These are phyloP conservation scores for Scelioninae gen. 1 DNA, from an alignment of 2,888 invertebrate genomes.

Conservation along the genomic window DNA sequence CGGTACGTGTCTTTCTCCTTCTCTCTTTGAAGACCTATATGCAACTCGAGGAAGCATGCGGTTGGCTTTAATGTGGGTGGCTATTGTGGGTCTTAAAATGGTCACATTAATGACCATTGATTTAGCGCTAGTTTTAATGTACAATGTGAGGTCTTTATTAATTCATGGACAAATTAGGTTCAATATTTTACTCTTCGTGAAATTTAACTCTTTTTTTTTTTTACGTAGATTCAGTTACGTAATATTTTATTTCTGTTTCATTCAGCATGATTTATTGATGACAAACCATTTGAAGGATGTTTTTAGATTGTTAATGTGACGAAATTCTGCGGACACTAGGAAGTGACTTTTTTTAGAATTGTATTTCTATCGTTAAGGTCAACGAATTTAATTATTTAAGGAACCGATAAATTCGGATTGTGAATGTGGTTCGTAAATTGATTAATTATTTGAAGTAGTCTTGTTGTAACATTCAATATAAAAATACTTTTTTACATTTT, in stretches of 20 bases:
- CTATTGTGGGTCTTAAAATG: constrained; percentile 33
- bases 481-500: too few species aligned
- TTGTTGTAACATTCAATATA: too few species aligned
- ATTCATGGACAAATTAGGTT: constrained; percentile 16
- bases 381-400: too few species aligned
- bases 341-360: too few species aligned
- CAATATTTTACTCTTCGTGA: not conserved
- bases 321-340: too few species aligned
- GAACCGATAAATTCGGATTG: too few species aligned
- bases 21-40: constrained; percentile 35
- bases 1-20: constrained; percentile 40
- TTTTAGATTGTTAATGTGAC: too few species aligned
- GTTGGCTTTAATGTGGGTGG: constrained; percentile 12
- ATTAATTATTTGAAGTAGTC: too few species aligned
- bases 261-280: not conserved
- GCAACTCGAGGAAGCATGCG: constrained; percentile 9
- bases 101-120: constrained; percentile 21
- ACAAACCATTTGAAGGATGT: too few species aligned
- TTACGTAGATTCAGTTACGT: not conserved
- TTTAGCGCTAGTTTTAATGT: constrained; percentile 7
- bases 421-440: too few species aligned
- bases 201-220: not conserved
- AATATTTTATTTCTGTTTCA: not conserved
- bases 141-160: not conserved
- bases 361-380: too few species aligned